Evolutionary conservation across 2,888 invertebrate species (phyloP), one percentile per base, ranked within the genome.

Genomic region (Prostheceraeus crozeri): DNA sequence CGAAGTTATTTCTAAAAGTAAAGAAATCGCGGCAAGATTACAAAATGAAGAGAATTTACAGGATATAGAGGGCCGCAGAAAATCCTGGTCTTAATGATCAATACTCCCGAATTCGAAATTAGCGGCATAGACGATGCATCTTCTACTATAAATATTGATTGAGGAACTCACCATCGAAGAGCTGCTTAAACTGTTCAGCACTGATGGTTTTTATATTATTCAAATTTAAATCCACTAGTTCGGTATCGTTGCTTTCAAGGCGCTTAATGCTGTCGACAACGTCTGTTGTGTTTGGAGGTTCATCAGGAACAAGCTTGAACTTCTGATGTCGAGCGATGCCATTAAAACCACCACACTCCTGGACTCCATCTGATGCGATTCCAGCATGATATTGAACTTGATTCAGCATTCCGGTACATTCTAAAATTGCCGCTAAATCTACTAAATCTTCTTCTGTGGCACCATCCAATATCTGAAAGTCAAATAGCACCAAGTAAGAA

Each of bases 381-480:
- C 54, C 28, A 59, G 59, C 35, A 31, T 58, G 57, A 59, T 59
- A 58, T 25, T 58, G 59, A 21, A 94, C 93, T 81, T 99, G 98
- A 77, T 94, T 98, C 85, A 99, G 88, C 89, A 99, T 94, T 64
- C 94, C 94, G 80, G 98, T 96, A 83, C 99, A 93, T 72, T 96
- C 98, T 74, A 94, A 83, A 78, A 94, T 91, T 76, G 93, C 94
- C 52, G 98, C 98, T 76, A 98, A 83, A 80, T 98, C 98, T 72
- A 99, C 98, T 71, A 98, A 86, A 78, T 93, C 91, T 36, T 90
- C 89, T 60, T 77, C 77, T 1, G 73, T 68, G 1, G 76, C 75
- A 3, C 68, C 63, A 8, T 62, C 63, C 40, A 75, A 65, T 33
- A 75, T 71, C 36, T 74, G 52, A 21, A 4, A 10, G n/a, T n/a